Base-by-base conservation (phyloP, 1,140 invertebrate genomes). In the Coelopa frigida region DNA sequence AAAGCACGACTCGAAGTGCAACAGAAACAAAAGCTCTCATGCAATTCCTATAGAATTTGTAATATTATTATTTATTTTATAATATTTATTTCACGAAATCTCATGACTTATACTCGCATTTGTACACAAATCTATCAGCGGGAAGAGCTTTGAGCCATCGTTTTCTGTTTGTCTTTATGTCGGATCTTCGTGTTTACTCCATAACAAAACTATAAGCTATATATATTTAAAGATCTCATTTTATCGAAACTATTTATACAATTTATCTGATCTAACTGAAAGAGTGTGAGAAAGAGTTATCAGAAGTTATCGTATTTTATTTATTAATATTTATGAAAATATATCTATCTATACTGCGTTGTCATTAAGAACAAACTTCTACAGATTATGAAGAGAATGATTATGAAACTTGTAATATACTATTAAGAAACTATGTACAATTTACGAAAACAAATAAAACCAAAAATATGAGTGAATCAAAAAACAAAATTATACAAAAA, bases 81-180 rank as follows among this genome's bases (percentile, higher is more conserved):
- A n/a, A 35, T 35, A n/a, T 7, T 17, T 15, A 35, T 43, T 35
- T 33, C 43, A 27, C 40, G 33, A 27, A 47, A 51, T 5, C 43
- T 49, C 44, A 56, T 61, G 61, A 64, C 61, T 58, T 58, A 64
- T 61, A 59, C 57, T 64, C 61, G 55, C 51, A 65, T 59, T 65
- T 64, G 61, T 65, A 61, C 53, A 52, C 52, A 64, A 61, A 59
- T 45, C 48, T 42, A 32, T 42, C 38, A 22, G 23, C 36, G 38
- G 17, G 12, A 29, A 21, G 27, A 43, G 27, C 11, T 6, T 26
- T 7, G 14, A 18, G 37, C n/a, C n/a, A n/a, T n/a, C n/a, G n/a
- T n/a, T n/a, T n/a, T n/a, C n/a, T n/a, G n/a, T n/a, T n/a, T n/a
- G n/a, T n/a, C n/a, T n/a, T n/a, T n/a, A n/a, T n/a, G n/a, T n/a